phyloP scores from a whole-genome alignment of 2,888 invertebrate genomes.

The Drosophila prolongata region DNA sequence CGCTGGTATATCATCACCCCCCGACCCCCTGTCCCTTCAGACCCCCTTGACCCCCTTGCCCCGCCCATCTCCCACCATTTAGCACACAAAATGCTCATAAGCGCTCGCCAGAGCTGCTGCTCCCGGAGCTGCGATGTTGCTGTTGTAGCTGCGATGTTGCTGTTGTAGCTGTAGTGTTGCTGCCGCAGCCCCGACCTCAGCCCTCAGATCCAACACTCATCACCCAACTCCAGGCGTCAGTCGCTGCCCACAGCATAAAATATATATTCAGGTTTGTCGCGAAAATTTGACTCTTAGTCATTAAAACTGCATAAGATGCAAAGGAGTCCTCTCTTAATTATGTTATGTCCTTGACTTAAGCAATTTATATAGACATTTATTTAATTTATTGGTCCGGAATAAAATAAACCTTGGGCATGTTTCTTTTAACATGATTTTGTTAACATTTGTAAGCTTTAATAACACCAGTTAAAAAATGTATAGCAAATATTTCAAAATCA shows the following conservation, averaged over 20 bases:
- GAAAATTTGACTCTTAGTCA: slow-evolving; percentile 67
- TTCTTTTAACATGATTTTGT: too few species aligned
- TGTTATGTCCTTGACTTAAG: background rate
- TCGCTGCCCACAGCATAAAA: slow-evolving; percentile 60
- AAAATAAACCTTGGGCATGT: background rate
- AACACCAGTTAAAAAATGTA: too few species aligned
- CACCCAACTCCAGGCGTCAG: slow-evolving; percentile 41
- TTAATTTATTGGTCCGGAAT: too few species aligned
- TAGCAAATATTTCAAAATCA: too few species aligned
- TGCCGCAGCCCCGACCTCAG: slow-evolving; percentile 15
- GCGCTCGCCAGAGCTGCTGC: slow-evolving; percentile 40
- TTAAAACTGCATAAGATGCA: slow-evolving; percentile 45
- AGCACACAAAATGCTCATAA: slow-evolving; percentile 72
- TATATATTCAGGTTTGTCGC: slow-evolving; percentile 70
- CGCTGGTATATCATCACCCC: slow-evolving; percentile 41
- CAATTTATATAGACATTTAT: background rate
- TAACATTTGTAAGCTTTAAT: too few species aligned
- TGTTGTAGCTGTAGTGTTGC: background rate
- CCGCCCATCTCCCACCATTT: slow-evolving; percentile 46
- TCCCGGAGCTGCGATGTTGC: slow-evolving; percentile 14
- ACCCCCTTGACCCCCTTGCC: slow-evolving; percentile 16
- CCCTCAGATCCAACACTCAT: slow-evolving; percentile 22
- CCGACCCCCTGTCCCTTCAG: slow-evolving; percentile 10
- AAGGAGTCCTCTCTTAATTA: slow-evolving; percentile 22
- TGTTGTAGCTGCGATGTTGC: slow-evolving; percentile 4